A percentile compares a stretch with the other conserved stretches of the same genome.
phyloP scores from a whole-genome alignment of 2,888 invertebrate genomes.

The Dugesia japonica region DNA sequence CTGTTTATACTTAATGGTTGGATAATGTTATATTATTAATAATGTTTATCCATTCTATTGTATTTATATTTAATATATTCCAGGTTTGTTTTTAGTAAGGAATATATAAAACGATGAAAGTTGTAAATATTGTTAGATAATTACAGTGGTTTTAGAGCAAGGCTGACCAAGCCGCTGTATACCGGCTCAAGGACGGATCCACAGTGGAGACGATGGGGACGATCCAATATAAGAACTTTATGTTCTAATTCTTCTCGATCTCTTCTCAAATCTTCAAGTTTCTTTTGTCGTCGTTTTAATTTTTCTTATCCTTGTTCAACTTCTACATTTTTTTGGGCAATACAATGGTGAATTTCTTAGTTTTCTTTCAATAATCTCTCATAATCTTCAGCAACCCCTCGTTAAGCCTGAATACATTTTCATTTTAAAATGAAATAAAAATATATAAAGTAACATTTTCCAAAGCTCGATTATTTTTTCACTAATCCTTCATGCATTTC shows the following conservation, averaged over 20 bases:
- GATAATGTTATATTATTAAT: too few species aligned
- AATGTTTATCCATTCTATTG: too few species aligned
- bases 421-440: too few species aligned
- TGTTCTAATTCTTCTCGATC: conserved; percentile 27
- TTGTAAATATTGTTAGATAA: too few species aligned
- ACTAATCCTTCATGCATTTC: conserved; percentile 21
- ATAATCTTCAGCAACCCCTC: neutral
- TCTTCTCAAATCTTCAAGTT: conserved; percentile 20
- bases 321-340: conserved; percentile 20
- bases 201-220: too few species aligned
- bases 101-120: too few species aligned
- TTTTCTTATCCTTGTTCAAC: conserved; percentile 22
- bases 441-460: neutral
- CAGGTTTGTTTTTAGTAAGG: too few species aligned
- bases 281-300: conserved; percentile 20
- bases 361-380: conserved; percentile 25
- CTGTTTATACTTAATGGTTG: too few species aligned
- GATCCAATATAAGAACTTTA: conserved; percentile 4
- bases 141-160: too few species aligned
- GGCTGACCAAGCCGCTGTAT: too few species aligned
- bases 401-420: neutral
- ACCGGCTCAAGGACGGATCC: too few species aligned
- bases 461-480: conserved; percentile 21
- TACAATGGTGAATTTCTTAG: conserved; percentile 13
- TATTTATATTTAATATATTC: too few species aligned